A percentile compares a stretch with the other conserved stretches of the same genome.
phyloP scores from a whole-genome alignment of 2,797 vertebrate genomes.

The Phoebastria nigripes region DNA sequence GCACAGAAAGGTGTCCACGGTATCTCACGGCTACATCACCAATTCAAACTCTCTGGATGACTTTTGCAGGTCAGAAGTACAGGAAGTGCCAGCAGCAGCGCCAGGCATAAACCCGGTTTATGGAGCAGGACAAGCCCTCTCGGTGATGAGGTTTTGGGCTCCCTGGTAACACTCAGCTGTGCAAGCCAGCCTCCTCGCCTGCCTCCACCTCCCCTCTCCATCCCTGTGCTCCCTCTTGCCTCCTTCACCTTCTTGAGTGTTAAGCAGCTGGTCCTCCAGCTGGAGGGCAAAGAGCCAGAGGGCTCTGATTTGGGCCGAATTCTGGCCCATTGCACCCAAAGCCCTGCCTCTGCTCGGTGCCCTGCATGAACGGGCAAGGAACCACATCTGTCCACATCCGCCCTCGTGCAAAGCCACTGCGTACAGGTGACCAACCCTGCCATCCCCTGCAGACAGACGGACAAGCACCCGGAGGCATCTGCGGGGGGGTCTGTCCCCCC shows the following conservation, averaged over 20 bases:
- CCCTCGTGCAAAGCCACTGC: fast-evolving
- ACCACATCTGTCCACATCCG: neutral
- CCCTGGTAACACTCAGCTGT: neutral
- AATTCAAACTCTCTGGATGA: fast-evolving
- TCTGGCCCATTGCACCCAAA: neutral
- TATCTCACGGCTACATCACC: neutral
- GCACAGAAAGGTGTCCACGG: neutral
- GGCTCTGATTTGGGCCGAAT: fast-evolving
- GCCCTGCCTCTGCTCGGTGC: neutral
- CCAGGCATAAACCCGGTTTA: neutral
- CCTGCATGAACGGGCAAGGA: neutral
- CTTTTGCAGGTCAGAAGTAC: neutral
- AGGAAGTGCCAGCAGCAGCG: neutral
- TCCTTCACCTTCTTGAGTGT: neutral
- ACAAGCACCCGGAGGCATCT: neutral
- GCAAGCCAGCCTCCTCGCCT: neutral
- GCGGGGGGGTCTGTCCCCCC: too few species aligned
- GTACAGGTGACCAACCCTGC: neutral
- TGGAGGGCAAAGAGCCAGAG: neutral
- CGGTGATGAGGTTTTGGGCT: neutral
- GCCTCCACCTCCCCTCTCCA: neutral
- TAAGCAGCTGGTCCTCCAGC: neutral
- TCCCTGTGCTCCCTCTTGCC: neutral
- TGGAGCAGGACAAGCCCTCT: neutral
- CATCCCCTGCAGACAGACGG: fast-evolving